Conservation (phyloP, 2,888 invertebrate species). For the Perizoma flavofasciatum region DNA sequence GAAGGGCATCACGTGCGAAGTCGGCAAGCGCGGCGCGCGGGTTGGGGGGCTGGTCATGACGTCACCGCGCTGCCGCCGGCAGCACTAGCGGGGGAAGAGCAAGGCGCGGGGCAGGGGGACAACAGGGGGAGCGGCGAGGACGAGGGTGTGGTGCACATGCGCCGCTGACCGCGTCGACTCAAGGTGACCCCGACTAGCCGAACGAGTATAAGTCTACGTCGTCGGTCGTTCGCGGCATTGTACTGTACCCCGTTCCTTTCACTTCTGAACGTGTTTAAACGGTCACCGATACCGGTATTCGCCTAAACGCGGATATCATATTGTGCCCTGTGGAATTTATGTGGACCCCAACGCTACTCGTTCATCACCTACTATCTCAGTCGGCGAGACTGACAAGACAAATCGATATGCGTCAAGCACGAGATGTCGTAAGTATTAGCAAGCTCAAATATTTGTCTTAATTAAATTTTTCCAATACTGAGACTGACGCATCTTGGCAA, state of each 20-base stretch:
- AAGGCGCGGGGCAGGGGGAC: conserved; percentile 32
- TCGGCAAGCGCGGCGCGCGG: conserved; percentile 33
- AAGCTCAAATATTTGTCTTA: conserved; percentile 60
- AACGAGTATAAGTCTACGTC: conserved; percentile 51
- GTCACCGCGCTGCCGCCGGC: conserved; percentile 33
- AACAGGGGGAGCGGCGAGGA: conserved; percentile 51
- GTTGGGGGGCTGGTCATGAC: conserved; percentile 26
- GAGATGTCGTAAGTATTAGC: conserved; percentile 74
- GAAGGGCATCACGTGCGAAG: conserved; percentile 69
- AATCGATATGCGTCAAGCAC: conserved; percentile 82
- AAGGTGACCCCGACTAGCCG: conserved; percentile 76
- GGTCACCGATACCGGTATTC: conserved; percentile 64
- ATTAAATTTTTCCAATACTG: conserved; percentile 45
- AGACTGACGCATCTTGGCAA: neutral
- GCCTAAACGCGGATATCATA: conserved; percentile 66
- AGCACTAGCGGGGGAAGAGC: conserved; percentile 40
- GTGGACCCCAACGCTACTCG: conserved; percentile 80
- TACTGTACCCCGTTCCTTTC: conserved; percentile 71
- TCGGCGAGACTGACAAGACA: conserved; percentile 76
- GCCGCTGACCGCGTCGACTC: conserved; percentile 64
- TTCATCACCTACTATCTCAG: conserved; percentile 79
- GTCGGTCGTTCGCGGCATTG: conserved; percentile 56
- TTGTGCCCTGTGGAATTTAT: conserved; percentile 69
- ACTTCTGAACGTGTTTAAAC: conserved; percentile 56
- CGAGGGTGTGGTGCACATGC: conserved; percentile 83